A percentile compares a stretch with the other conserved stretches of the same genome.
Evolutionary conservation across 1,140 invertebrate species (phyloP).

Genomic region (Caenorhabditis briggsae): DNA sequence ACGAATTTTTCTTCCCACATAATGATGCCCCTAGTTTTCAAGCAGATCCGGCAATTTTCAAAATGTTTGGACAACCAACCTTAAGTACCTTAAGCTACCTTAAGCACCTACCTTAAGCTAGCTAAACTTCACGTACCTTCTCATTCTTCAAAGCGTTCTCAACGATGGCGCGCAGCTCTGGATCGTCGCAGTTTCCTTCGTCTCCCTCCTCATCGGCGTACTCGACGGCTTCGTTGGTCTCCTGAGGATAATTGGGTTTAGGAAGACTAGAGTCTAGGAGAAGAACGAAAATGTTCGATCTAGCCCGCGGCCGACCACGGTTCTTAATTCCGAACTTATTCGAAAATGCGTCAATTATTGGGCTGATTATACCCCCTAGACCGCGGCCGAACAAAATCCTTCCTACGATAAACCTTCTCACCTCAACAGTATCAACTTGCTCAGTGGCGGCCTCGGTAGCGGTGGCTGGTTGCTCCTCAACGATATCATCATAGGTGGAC

Average conservation of each 20-base stretch:
- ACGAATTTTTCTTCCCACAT: too few species aligned
- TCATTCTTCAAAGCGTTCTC: conserved; percentile 60
- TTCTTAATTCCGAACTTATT: too few species aligned
- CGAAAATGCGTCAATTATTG: too few species aligned
- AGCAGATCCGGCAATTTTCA: too few species aligned
- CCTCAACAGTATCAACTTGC: conserved; percentile 52
- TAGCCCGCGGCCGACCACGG: too few species aligned
- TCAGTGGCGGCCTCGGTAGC: conserved; percentile 41
- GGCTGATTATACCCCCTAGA: too few species aligned
- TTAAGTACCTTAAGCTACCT: too few species aligned
- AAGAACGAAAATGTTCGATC: neutral
- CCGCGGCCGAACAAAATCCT: neutral
- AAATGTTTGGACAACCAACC: too few species aligned
- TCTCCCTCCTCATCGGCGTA: conserved; percentile 62
- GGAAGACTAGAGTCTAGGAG: neutral
- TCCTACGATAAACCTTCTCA: neutral
- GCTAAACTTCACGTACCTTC: conserved; percentile 18
- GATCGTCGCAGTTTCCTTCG: conserved; percentile 68
- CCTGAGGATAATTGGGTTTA: neutral
- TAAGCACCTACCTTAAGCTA: too few species aligned
- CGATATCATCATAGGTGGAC: conserved; percentile 66
- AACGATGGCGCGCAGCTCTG: conserved; percentile 66
- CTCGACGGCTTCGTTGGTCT: conserved; percentile 54
- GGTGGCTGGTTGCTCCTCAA: conserved; percentile 51
- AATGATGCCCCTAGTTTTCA: too few species aligned